Evolutionary conservation across 1,140 invertebrate genomes (phyloP), one percentile per base, ranked within the genome.

Genomic region (Aradophagus sp.): DNA sequence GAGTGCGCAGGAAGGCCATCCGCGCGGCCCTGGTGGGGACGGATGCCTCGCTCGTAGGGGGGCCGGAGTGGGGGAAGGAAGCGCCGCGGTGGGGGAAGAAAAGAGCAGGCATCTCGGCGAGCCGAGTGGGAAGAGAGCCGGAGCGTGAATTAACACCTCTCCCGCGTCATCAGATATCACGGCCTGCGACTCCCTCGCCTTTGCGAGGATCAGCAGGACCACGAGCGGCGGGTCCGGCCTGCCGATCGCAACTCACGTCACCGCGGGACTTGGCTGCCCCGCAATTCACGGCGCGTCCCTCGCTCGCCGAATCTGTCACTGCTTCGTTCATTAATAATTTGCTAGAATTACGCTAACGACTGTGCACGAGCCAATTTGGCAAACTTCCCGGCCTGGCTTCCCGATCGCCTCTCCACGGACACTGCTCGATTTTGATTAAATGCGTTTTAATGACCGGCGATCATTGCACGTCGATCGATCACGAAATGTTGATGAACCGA

Each of bases 101-200:
- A 50, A 65, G 53, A 62, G 59, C 45, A 53, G 41, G 67, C 52
- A 50, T 56, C 62, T 66, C 62, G 50, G 27, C 61, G 62, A 53
- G 47, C 39, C 36, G 52, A 73, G 62, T 50, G 56, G 73, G 68
- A 68, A 47, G 69, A 73, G 63, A 70, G 41, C 50, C 70, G 63
- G 74, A 78, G 77, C 76, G 79, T 80, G 81, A 82, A 84, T 84
- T 84, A 84, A 83, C 82, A 84, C 81, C 80, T 82, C 80, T 79
- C 75, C 73, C 70, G 76, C 75, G 69, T 65, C 74, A 83, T 84
- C 83, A 82, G 80, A 81, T 83, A 81, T 65, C 68, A 75, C 77
- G 48, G 47, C n/a, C 62, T 74, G 76, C 36, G 77, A 70, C 68
- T 68, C 67, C 69, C 74, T 76, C 68, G 65, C 73, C 74, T 62